Conservation (phyloP, 1,140 invertebrate genomes). For the Drosophila ogumai region DNA sequence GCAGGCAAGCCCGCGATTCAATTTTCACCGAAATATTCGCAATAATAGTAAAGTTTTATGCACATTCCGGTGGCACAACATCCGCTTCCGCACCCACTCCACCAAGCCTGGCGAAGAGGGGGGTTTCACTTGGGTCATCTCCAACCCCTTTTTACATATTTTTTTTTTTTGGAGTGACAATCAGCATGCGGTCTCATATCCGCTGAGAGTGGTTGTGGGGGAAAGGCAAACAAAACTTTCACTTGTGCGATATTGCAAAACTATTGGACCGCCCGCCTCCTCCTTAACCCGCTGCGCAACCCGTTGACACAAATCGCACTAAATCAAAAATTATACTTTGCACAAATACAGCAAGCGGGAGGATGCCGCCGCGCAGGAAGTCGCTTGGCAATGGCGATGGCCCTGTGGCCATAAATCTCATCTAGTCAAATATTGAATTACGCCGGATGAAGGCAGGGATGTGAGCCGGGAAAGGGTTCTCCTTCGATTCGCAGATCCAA, state of each 20-base stretch:
- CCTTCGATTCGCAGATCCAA: constrained; percentile 58
- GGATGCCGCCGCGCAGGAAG: constrained; percentile 47
- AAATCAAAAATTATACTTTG: constrained; percentile 83
- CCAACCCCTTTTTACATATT: constrained; percentile 9
- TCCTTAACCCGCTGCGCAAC: constrained; percentile 49
- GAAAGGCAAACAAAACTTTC: constrained; percentile 71
- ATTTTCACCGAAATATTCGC: constrained; percentile 46
- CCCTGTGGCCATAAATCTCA: constrained; percentile 81
- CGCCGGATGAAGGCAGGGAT: constrained; percentile 53
- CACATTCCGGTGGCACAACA: constrained; percentile 45
- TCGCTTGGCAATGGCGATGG: constrained; percentile 35
- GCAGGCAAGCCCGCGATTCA: constrained; percentile 44
- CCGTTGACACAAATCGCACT: constrained; percentile 80
- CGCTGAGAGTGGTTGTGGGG: constrained; percentile 23
- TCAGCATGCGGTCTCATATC: constrained; percentile 83
- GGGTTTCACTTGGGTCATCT: constrained; percentile 5
- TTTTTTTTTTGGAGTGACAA: constrained; percentile 55
- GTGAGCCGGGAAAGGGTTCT: constrained; percentile 45
- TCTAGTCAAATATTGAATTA: constrained; percentile 85
- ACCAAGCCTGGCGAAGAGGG: neutral
- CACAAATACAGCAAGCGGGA: constrained; percentile 65
- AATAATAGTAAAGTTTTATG: constrained; percentile 78
- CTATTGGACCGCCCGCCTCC: constrained; percentile 53
- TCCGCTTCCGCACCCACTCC: constrained; percentile 40
- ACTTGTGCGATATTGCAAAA: constrained; percentile 70